Evolutionary conservation across 2,888 invertebrate species (phyloP), one percentile per base, ranked within the genome.

Genomic region (Monochamus alternatus): DNA sequence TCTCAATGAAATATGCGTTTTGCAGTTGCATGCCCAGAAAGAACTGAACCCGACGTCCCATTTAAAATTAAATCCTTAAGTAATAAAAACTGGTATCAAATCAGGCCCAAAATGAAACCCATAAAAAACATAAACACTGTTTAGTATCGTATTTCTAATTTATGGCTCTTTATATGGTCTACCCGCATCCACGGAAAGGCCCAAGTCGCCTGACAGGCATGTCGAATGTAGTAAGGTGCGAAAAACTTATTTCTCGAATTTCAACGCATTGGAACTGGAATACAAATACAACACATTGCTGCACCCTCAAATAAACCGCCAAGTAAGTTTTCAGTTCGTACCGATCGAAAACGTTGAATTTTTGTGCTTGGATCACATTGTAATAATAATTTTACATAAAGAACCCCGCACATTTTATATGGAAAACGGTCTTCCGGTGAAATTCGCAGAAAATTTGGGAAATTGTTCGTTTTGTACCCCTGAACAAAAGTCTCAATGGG

Each of bases 111-210:
- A 68, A 68, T 30, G 58, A 30, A 72, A 81, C 75, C 78, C 79
- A 81, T 79, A 65, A 79, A 76, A n/a, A n/a, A 80, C 68, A 73
- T 81, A 81, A 81, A 80, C 79, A 79, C 67, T 60, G 64, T 75
- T 76, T 74, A 81, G 79, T 81, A 80, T 81, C 81, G 76, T 74
- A 75, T 81, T 81, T 80, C 81, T 79, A 80, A 82, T 82, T 82
- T 82, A 82, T 79, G 76, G 77, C 76, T 76, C 76, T 79, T 14
- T 68, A 78, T 74, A 80, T 69, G 75, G 76, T 77, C 78, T 78
- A 80, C 78, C 80, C 80, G 76, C 75, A 78, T 77, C 75, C 76
- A 71, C 75, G 75, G 75, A 77, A 55, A 62, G 67, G 76, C 55
- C 78, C 77, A 60, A 22, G 31, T 79, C 66, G 67, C 73, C 76